Percentiles rank a stretch among this genome's conserved stretches.
phyloP scores from a whole-genome alignment of 2,888 invertebrate genomes.

The Phalera bucephala region DNA sequence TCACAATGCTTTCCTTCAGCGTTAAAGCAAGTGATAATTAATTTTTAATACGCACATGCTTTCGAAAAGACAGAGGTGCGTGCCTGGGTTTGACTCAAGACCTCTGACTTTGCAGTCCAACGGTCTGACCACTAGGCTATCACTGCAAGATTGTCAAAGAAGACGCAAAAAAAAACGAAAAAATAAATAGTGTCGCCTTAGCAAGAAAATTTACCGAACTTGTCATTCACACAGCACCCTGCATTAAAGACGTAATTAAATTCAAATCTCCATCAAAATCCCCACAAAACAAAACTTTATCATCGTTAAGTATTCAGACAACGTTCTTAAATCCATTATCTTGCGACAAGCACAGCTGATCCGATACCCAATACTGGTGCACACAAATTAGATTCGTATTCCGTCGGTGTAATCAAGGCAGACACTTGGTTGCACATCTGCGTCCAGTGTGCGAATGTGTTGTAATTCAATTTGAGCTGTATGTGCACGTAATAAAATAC shows the following conservation, averaged over 20 bases:
- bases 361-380: conserved; percentile 41
- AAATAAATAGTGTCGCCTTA: no score
- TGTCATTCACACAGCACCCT: background rate
- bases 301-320: conserved; percentile 42
- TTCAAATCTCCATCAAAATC: conserved; percentile 38
- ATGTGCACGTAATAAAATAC: conserved; percentile 15
- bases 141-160: no score
- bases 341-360: conserved; percentile 62
- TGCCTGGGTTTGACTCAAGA: no score
- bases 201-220: no score
- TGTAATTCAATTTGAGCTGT: conserved; percentile 33
- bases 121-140: no score
- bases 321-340: conserved; percentile 59
- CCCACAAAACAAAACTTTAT: conserved; percentile 37
- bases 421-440: conserved; percentile 75
- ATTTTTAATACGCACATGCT: no score
- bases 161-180: no score
- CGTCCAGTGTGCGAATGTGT: conserved; percentile 32
- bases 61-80: no score
- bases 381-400: conserved; percentile 72
- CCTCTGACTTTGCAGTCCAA: no score
- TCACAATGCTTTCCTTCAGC: no score
- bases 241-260: conserved; percentile 34
- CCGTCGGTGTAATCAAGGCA: conserved; percentile 68
- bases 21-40: no score